A percentile compares a stretch with the other conserved stretches of the same genome.
Evolutionary conservation across 2,797 vertebrate species (phyloP).

Genomic region (Muscicapa striata): DNA sequence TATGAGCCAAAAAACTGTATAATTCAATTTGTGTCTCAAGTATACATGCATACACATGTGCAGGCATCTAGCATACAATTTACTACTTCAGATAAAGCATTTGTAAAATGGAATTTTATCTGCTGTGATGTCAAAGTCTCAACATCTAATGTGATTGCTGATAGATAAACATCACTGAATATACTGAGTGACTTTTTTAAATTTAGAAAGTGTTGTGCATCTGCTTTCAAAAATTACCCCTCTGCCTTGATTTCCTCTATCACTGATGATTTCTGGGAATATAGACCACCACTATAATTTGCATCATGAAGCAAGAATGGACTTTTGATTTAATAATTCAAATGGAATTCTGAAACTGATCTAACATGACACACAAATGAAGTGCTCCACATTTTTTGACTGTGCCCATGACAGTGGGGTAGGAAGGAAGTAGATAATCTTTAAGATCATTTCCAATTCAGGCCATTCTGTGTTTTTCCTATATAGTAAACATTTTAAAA

Average conservation of each 20-base stretch:
- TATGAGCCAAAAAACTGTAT: fast-evolving
- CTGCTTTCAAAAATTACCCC: not conserved
- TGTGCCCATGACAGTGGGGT: fast-evolving
- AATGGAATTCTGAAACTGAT: not conserved
- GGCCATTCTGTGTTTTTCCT: not conserved
- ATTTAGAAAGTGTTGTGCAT: not conserved
- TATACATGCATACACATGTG: not conserved
- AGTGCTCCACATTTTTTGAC: fast-evolving
- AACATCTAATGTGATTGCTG: not conserved
- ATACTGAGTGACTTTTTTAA: not conserved
- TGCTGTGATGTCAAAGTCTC: not conserved
- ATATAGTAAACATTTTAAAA: not conserved
- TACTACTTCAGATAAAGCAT: not conserved
- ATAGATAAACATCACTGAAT: not conserved
- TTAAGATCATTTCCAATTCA: not conserved
- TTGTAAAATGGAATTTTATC: not conserved
- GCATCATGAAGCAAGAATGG: not conserved
- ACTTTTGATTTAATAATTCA: not conserved
- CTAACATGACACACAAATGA: fast-evolving
- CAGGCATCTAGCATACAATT: not conserved
- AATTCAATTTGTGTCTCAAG: not conserved
- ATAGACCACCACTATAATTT: not conserved
- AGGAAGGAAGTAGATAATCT: not conserved
- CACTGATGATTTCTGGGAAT: not conserved
- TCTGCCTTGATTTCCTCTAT: not conserved